Base-by-base conservation (phyloP, 2,888 invertebrate genomes). In the Scaptomyza caliginosa region DNA sequence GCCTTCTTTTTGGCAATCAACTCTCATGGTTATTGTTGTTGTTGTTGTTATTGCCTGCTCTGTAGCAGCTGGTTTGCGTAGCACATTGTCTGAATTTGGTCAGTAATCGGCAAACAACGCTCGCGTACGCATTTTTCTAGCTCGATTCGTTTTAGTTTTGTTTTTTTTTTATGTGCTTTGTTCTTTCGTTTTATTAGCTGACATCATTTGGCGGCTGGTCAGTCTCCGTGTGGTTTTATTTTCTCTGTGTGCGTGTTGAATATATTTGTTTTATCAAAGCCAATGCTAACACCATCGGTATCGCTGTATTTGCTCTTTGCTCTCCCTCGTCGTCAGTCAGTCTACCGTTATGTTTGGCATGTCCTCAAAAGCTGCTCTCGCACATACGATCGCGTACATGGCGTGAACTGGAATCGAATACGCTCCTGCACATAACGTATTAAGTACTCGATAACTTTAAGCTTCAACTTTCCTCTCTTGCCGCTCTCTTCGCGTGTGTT, bases 61-160 rank as follows among this genome's bases (percentile, higher is more conserved):
- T 46, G n/a, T 63, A 48, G 39, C 56, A 36, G 50, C n/a, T 52
- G 74, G 48, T 68, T 34, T 65, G 55, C 51, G 48, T 46, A 57
- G 32, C 57, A 49, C 65, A 54, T 74, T 77, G 65, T 52, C 63
- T 64, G 65, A 77, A 65, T 81, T 81, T 69, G 73, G 67, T 81
- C 76, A 88, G 85, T 85, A 73, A 73, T 67, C 77, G 79, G 52
- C 67, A 72, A 77, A 81, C 79, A 73, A 36, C 85, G 85, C 66
- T 59, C 71, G 77, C 87, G 87, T 72, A 73, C 88, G 79, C 88
- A 88, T 84, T 80, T 83, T 76, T 68, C 54, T 48, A 57, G 60
- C 63, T 67, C 49, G 45, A 57, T 59, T 54, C 59, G 40, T 48
- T 45, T 32, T 46, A 7, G 28, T 10, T 45, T 43, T 16, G 13